Evolutionary conservation across 2,113 vertebrate genomes (phyloP).

Genomic region (Chinchilla lanigera): DNA sequence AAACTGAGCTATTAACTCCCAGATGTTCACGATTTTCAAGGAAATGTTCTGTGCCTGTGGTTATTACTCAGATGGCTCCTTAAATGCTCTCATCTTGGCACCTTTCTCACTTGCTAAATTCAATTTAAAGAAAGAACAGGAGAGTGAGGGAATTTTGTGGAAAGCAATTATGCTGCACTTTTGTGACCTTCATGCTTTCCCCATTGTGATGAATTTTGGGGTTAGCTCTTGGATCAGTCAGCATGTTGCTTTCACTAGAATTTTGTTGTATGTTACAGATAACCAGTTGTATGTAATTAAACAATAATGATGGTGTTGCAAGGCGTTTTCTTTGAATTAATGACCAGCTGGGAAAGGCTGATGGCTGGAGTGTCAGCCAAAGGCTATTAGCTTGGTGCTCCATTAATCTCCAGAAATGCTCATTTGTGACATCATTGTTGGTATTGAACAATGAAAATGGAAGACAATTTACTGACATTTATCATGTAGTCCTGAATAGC

Average conservation of each 20-base stretch:
- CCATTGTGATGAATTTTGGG: slow-evolving; percentile 49
- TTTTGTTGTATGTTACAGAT: slow-evolving; percentile 56
- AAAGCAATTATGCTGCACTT: slow-evolving; percentile 51
- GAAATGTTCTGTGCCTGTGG: slow-evolving; percentile 60
- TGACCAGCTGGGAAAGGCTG: slow-evolving; percentile 64
- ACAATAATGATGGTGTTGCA: slow-evolving; percentile 56
- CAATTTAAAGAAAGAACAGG: slow-evolving; percentile 58
- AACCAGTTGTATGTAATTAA: slow-evolving; percentile 67
- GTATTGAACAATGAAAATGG: slow-evolving; percentile 52
- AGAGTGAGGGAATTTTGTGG: slow-evolving; percentile 25
- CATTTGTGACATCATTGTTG: slow-evolving; percentile 42
- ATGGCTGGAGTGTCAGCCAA: slow-evolving; percentile 60
- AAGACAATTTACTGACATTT: slow-evolving; percentile 39
- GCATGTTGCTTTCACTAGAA: background rate
- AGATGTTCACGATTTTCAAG: slow-evolving; percentile 71
- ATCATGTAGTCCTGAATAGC: background rate
- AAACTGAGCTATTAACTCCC: slow-evolving; percentile 67
- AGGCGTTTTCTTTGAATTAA: slow-evolving; percentile 73
- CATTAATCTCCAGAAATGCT: slow-evolving; percentile 51
- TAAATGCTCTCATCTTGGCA: slow-evolving; percentile 69
- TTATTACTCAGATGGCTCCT: slow-evolving; percentile 67
- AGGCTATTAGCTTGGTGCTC: background rate
- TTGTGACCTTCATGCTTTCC: slow-evolving; percentile 44
- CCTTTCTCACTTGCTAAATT: slow-evolving; percentile 71
- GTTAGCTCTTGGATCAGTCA: background rate